These are phyloP conservation scores for Neoscelio sp. DNA, from an alignment of 2,888 invertebrate genomes.

Conservation along the genomic window DNA sequence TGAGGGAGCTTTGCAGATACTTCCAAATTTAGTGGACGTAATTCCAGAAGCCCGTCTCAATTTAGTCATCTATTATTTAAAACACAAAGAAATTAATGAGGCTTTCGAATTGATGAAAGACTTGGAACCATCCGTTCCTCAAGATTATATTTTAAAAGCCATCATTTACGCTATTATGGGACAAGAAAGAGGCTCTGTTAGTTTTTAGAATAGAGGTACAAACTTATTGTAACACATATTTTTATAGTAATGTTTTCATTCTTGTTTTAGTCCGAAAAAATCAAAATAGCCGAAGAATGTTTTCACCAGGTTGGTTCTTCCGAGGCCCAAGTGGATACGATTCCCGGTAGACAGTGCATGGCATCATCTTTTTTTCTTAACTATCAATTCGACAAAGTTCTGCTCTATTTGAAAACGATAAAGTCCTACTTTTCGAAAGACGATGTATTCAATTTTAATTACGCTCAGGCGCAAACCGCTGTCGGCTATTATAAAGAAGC, in stretches of 20 bases:
- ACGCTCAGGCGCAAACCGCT: conserved; percentile 94
- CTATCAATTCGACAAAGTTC: conserved; percentile 97
- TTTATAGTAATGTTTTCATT: not conserved
- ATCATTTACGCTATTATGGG: conserved; percentile 97
- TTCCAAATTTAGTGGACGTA: conserved; percentile 96
- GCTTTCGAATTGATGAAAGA: conserved; percentile 95
- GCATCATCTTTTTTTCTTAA: conserved; percentile 98
- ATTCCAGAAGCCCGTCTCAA: conserved; percentile 98
- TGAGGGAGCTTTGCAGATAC: conserved; percentile 95
- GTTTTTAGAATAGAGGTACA: no score
- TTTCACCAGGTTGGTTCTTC: conserved; percentile 98
- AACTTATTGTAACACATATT: no score
- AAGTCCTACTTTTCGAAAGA: conserved; percentile 96
- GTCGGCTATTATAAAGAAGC: conserved; percentile 97
- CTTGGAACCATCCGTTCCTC: conserved; percentile 95
- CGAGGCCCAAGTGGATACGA: conserved; percentile 98
- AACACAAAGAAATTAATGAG: conserved; percentile 94
- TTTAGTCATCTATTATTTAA: conserved; percentile 96
- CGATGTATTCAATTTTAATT: conserved; percentile 92
- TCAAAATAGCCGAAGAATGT: conserved; percentile 97
- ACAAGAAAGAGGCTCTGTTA: conserved; percentile 95
- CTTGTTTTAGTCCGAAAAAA: conserved; percentile 91
- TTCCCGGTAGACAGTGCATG: conserved; percentile 99
- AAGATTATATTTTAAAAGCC: conserved; percentile 98
- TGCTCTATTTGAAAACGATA: conserved; percentile 98